phyloP scores from a whole-genome alignment of 2,888 invertebrate genomes.

The Platyscelio sp. region DNA sequence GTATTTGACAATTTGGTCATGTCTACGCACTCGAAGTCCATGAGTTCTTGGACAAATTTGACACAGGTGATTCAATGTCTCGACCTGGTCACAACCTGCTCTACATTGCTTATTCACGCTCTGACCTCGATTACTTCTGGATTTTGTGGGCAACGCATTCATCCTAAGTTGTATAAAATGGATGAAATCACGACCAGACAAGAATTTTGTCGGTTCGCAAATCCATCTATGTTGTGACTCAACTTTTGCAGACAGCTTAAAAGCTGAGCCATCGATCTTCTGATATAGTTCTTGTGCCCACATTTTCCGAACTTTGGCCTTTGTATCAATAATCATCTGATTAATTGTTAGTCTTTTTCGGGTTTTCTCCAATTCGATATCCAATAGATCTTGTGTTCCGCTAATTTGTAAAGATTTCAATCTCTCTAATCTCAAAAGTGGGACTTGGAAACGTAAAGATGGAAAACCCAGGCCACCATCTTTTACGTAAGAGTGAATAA shows the following conservation, averaged over 20 bases:
- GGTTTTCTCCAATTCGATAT: background rate
- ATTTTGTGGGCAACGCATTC: constrained; percentile 77
- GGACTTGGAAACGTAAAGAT: constrained; percentile 54
- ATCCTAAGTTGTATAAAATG: constrained; percentile 78
- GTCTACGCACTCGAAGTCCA: constrained; percentile 77
- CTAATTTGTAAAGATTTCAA: background rate
- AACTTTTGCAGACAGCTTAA: constrained; percentile 3
- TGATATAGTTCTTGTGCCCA: constrained; percentile 17
- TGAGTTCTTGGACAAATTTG: constrained; percentile 80
- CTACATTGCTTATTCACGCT: constrained; percentile 57
- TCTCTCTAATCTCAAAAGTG: background rate
- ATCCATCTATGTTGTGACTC: background rate
- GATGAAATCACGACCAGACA: constrained; percentile 79
- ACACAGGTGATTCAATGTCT: constrained; percentile 79
- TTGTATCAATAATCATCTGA: background rate
- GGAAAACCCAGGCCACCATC: constrained; percentile 76
- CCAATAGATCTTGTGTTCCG: background rate
- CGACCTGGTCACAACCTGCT: constrained; percentile 76
- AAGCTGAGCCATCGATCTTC: constrained; percentile 19
- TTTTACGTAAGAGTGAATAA: constrained; percentile 73
- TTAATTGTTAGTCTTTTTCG: background rate
- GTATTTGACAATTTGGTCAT: constrained; percentile 74
- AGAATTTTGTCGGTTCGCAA: constrained; percentile 65
- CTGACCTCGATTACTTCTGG: constrained; percentile 75
- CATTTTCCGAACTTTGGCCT: background rate